These are phyloP conservation scores for Colaptes auratus DNA, from an alignment of 2,113 vertebrate species.

Conservation along the genomic window DNA sequence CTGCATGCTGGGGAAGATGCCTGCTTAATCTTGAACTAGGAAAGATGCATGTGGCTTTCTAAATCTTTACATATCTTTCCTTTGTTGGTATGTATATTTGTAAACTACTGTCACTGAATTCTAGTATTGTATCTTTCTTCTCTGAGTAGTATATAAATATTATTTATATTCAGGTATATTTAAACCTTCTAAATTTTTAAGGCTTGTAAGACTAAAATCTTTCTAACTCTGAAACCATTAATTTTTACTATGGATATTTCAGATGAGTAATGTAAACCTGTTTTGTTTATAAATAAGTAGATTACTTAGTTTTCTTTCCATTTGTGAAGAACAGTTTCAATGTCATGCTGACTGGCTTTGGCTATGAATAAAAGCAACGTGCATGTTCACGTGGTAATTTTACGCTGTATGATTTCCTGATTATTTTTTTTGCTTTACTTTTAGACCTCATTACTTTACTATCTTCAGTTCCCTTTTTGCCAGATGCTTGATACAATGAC, in stretches of 20 bases:
- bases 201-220: neutral
- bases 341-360: constrained; percentile 15
- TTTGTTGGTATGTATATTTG: constrained; percentile 74
- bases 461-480: neutral
- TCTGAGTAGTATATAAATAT: neutral
- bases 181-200: neutral
- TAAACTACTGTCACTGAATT: neutral
- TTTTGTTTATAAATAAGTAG: neutral
- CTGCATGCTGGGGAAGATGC: constrained; percentile 74
- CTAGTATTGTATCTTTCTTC: neutral
- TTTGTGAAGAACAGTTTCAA: neutral
- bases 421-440: constrained; percentile 31
- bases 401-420: constrained; percentile 15
- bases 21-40: constrained; percentile 73
- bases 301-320: neutral
- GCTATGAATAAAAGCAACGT: neutral
- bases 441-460: neutral
- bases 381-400: constrained; percentile 14
- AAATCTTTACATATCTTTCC: constrained; percentile 68
- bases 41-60: constrained; percentile 82
- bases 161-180: neutral
- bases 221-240: neutral
- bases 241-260: neutral
- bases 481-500: neutral
- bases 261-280: neutral